Evolutionary conservation across 2,888 invertebrate genomes (phyloP), one percentile per base, ranked within the genome.

Genomic region (Caenorhabditis sp.): DNA sequence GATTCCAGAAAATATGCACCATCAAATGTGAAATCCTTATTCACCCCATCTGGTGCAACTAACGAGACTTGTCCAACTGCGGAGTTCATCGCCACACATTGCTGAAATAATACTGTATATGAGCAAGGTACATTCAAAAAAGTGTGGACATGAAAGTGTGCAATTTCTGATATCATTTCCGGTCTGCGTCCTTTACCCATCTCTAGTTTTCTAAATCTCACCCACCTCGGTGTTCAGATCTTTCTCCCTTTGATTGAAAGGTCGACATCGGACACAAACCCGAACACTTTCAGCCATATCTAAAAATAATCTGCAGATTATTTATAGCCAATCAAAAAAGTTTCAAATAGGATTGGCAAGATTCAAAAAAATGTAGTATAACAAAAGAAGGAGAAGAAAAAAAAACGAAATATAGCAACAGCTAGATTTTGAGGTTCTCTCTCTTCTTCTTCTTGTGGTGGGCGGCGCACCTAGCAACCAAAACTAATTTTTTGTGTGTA

Each of bases 221-320:
- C 43, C 52, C 14, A 92, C 92, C 89, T 92, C 91, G 88, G 92
- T 92, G 78, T 92, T 92, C 70, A 92, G 88, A 60, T 91, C 91
- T 60, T 90, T 91, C 89, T 95, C 95, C 79, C 92, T 91, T 76
- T 90, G 90, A 90, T 93, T 94, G 91, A 94, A 92, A 26, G 95
- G 95, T 61, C 94, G 92, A 90, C 94, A 94, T 90, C 93, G 90
- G 78, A 93, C 93, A 67, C 93, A 92, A 62, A 94, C 94, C 89
- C 93, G 93, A 63, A 94, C 93, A 62, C 83, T 80, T 64, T 86
- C 86, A 23, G 83, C 73, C 73, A 73, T 73, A 5, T 49, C 21
- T 60, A 31, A 60, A 61, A 49, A 38, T 25, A 25, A 25, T n/a
- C 53, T n/a, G 4, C 20, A 17, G 17, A 10, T 8, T n/a, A 21